These are phyloP conservation scores for Corythucha ciliata DNA, from an alignment of 2,888 invertebrate genomes.

Conservation along the genomic window DNA sequence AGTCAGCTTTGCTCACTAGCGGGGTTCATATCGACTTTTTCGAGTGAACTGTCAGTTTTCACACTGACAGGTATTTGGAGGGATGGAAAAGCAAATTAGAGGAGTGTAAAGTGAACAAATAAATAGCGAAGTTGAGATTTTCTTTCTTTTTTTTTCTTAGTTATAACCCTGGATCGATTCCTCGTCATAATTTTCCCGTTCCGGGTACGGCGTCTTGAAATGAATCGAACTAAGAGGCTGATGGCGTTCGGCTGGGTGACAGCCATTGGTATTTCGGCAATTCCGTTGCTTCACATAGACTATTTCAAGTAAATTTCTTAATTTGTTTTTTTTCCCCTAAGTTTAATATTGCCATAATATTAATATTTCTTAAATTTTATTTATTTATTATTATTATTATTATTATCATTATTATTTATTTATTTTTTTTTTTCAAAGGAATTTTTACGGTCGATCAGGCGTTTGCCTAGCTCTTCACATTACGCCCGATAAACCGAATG, in stretches of 20 bases:
- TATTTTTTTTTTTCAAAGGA: constrained; percentile 29
- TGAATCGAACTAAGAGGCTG: constrained; percentile 38
- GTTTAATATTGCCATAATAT: background rate
- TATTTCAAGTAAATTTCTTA: constrained; percentile 41
- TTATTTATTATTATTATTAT: too few relatives aligned
- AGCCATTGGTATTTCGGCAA: constrained; percentile 39
- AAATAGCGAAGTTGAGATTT: background rate
- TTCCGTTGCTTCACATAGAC: constrained; percentile 39
- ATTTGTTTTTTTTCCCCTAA: background rate
- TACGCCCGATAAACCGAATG: constrained; percentile 44
- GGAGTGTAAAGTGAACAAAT: background rate
- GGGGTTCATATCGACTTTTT: constrained; percentile 42
- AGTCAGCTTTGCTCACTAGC: constrained; percentile 40
- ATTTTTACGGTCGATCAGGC: constrained; percentile 47
- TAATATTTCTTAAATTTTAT: background rate
- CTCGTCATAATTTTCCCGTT: constrained; percentile 42
- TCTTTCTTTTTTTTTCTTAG: constrained; percentile 32
- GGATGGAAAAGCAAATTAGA: background rate
- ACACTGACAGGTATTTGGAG: constrained; percentile 39
- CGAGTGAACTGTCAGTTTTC: constrained; percentile 41
- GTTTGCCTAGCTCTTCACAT: constrained; percentile 47
- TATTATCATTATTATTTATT: too few relatives aligned
- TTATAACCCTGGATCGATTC: constrained; percentile 42
- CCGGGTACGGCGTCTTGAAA: constrained; percentile 39
- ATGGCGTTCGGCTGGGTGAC: constrained; percentile 40